Evolutionary conservation across 2,888 invertebrate genomes (phyloP), one percentile per base, ranked within the genome.

Genomic region (Parnassius orleans): DNA sequence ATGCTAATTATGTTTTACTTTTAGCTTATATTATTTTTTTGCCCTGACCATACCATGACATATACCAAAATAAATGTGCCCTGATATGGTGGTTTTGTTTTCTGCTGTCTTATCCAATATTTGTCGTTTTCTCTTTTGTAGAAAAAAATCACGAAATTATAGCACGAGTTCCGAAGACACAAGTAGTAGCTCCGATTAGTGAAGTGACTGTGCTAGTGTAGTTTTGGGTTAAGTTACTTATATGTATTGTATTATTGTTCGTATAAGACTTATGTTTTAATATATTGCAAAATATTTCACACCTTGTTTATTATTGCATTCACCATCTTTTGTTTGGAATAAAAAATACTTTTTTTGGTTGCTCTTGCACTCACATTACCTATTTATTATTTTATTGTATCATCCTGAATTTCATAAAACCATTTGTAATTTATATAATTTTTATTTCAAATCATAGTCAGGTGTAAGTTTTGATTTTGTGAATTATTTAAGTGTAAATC

Each of bases 111-210:
- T 69, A 63, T 67, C 69, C 68, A 66, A 68, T 68, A 66, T 77
- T 74, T 71, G 62, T 79, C 74, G 72, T 75, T 79, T 80, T 77
- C 73, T 73, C 70, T 70, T 88, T 92, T 93, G 87, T 92, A 93
- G 93, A 90, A 88, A 86, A 88, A 89, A 87, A 75, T 83, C 86
- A 75, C 87, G 90, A 83, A 86, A 86, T 74, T 82, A 83, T 88
- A 90, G 88, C 85, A 87, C 88, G 83, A 86, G 89, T 78, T 86
- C 88, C 69, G 86, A 83, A 84, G 89, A 86, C 84, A 83, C 86
- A 71, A 87, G 84, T 86, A 86, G 84, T 87, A 84, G 83, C 84
- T 86, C 86, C 83, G 79, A 84, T 79, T 89, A 87, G 84, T 81
- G 81, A 80, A 82, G 84, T 82, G 81, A 75, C 69, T 78, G 80